phyloP scores from a whole-genome alignment of 2,113 vertebrate genomes.

The Triplophysa rosa region DNA sequence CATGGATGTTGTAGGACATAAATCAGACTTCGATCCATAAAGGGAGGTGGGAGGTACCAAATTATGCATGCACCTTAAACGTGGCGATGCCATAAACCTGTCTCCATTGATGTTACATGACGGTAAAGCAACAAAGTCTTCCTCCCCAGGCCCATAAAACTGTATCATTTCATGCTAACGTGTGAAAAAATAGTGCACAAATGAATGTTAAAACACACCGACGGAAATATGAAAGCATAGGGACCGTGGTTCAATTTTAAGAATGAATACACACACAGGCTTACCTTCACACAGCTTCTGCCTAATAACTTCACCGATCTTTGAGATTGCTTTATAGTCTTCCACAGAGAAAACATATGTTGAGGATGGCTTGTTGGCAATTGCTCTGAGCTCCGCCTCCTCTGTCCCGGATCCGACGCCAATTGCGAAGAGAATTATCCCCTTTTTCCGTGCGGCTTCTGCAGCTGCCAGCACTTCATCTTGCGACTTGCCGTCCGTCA shows the following conservation, averaged over 20 bases:
- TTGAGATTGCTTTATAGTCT: conserved; percentile 94
- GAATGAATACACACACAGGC: background rate
- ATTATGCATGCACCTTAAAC: conserved; percentile 36
- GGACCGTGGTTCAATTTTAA: background rate
- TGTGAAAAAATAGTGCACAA: background rate
- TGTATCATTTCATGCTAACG: background rate
- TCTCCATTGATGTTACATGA: background rate
- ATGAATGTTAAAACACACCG: background rate
- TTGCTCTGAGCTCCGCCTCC: conserved; percentile 84
- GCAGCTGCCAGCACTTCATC: conserved; percentile 89
- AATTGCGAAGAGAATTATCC: conserved; percentile 92
- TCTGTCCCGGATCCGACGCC: conserved; percentile 92
- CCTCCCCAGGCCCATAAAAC: conserved; percentile 22
- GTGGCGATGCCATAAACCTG: conserved; percentile 17
- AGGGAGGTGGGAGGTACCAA: conserved; percentile 8
- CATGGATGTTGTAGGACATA: conserved; percentile 26
- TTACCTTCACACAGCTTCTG: conserved; percentile 98
- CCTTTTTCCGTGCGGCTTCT: conserved; percentile 88
- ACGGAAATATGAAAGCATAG: background rate
- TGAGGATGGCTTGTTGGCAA: conserved; percentile 92
- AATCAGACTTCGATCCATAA: conserved; percentile 22
- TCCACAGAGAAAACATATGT: conserved; percentile 94
- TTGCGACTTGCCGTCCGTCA: conserved; percentile 96
- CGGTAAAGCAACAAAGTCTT: background rate
- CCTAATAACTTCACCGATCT: conserved; percentile 93